Evolutionary conservation across 2,888 invertebrate species (phyloP).

Genomic region (Cheilosia vernalis): DNA sequence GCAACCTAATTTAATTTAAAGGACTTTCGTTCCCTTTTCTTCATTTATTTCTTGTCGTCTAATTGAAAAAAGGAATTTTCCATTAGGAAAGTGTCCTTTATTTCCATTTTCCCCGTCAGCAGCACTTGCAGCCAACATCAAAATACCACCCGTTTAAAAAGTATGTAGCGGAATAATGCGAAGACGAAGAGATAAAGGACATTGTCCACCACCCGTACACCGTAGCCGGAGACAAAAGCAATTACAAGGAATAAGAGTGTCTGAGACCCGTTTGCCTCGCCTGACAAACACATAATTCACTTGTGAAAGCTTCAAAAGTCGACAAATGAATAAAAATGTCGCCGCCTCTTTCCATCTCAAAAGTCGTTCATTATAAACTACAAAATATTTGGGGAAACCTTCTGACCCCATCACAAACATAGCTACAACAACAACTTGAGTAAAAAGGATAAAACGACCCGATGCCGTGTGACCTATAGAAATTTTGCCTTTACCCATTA

Average conservation of each 20-base stretch:
- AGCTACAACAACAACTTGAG: background rate
- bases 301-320: conserved; percentile 67
- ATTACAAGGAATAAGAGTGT: conserved; percentile 59
- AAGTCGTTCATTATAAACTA: conserved; percentile 40
- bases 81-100: conserved; percentile 66
- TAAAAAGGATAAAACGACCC: conserved; percentile 36
- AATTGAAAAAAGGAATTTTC: conserved; percentile 57
- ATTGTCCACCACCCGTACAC: conserved; percentile 27
- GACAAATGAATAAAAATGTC: conserved; percentile 66
- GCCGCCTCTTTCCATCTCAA: conserved; percentile 34
- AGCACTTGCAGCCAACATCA: conserved; percentile 33
- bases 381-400: conserved; percentile 60
- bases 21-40: conserved; percentile 28
- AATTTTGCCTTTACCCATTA: conserved; percentile 36
- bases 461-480: conserved; percentile 55
- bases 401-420: background rate
- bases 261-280: conserved; percentile 32
- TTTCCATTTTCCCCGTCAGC: conserved; percentile 33
- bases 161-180: conserved; percentile 40
- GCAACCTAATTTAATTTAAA: conserved; percentile 61
- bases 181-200: conserved; percentile 16
- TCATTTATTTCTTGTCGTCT: background rate
- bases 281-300: conserved; percentile 67
- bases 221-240: conserved; percentile 56
- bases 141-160: conserved; percentile 40